phyloP scores from a whole-genome alignment of 2,888 invertebrate genomes.

The Drosophila stalkeri region DNA sequence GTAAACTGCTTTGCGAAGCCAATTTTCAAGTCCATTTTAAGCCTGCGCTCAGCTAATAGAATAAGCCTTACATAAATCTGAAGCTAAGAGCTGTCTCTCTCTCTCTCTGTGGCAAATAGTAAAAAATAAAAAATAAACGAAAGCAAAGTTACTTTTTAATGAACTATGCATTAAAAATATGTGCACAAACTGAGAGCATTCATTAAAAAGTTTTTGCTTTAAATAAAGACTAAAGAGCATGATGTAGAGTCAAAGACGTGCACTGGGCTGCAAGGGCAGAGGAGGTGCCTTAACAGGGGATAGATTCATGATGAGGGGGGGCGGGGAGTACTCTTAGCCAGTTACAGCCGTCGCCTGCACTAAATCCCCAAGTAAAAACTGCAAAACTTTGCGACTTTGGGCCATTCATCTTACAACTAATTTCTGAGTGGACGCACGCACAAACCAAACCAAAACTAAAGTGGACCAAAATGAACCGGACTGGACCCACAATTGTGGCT shows the following conservation, averaged over 20 bases:
- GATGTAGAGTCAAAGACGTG: constrained; percentile 56
- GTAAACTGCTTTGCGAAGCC: constrained; percentile 39
- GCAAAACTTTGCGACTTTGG: constrained; percentile 80
- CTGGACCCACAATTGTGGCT: not conserved
- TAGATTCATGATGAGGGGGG: not conserved
- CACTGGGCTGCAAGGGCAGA: constrained; percentile 9
- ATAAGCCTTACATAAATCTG: constrained; percentile 58
- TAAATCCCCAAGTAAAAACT: constrained; percentile 79
- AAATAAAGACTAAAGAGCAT: constrained; percentile 63
- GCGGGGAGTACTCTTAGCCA: constrained; percentile 27
- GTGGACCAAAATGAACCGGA: constrained; percentile 2
- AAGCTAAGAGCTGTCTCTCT: constrained; percentile 38
- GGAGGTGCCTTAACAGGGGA: not conserved
- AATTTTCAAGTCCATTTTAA: constrained; percentile 65
- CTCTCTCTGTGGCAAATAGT: constrained; percentile 8
- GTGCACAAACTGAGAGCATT: constrained; percentile 79
- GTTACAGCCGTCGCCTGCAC: constrained; percentile 63
- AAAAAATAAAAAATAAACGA: constrained; percentile 42
- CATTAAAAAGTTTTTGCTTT: constrained; percentile 79
- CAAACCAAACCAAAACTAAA: constrained; percentile 22
- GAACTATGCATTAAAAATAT: constrained; percentile 80
- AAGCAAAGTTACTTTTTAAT: constrained; percentile 73
- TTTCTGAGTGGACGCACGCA: constrained; percentile 80
- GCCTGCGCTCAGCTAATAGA: constrained; percentile 54
- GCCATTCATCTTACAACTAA: constrained; percentile 80